phyloP scores from a whole-genome alignment of 2,888 invertebrate species.

The Eupithecia dodoneata region DNA sequence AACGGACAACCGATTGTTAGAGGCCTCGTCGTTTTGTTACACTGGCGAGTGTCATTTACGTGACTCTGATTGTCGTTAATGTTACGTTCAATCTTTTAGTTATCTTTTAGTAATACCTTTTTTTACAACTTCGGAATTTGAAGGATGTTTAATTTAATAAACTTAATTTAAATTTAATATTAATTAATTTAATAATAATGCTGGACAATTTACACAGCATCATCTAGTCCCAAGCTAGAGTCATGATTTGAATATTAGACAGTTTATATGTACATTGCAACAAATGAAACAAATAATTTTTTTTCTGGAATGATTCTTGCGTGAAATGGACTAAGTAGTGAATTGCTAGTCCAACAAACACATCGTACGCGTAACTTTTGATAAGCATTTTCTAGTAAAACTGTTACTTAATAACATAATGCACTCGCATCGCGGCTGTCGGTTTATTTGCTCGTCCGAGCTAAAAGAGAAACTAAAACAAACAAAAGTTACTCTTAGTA shows the following conservation, averaged over 20 bases:
- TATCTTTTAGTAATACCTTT: background rate
- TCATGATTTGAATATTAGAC: no score
- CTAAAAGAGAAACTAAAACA: slow-evolving; percentile 23
- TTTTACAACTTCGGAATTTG: no score
- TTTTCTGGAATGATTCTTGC: background rate
- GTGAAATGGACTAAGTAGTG: background rate
- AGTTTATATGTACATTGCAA: no score
- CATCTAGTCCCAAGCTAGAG: no score
- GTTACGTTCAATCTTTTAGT: background rate
- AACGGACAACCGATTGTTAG: slow-evolving; percentile 52
- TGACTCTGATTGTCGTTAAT: slow-evolving; percentile 1
- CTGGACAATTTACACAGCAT: no score
- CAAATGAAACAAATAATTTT: no score
- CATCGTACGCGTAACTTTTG: background rate
- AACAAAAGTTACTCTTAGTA: slow-evolving; percentile 15
- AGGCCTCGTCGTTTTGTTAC: slow-evolving; percentile 42
- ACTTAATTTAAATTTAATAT: no score
- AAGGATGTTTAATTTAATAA: no score
- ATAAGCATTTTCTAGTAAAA: background rate
- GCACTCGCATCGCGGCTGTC: slow-evolving; percentile 1
- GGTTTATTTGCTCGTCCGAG: slow-evolving; percentile 7
- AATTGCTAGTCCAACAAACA: background rate
- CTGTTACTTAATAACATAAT: slow-evolving; percentile 11
- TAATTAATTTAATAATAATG: no score
- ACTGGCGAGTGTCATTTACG: slow-evolving; percentile 49